Evolutionary conservation across 2,113 vertebrate genomes (phyloP), one percentile per base, ranked within the genome.

Genomic region (Trichomycterus rosablanca): DNA sequence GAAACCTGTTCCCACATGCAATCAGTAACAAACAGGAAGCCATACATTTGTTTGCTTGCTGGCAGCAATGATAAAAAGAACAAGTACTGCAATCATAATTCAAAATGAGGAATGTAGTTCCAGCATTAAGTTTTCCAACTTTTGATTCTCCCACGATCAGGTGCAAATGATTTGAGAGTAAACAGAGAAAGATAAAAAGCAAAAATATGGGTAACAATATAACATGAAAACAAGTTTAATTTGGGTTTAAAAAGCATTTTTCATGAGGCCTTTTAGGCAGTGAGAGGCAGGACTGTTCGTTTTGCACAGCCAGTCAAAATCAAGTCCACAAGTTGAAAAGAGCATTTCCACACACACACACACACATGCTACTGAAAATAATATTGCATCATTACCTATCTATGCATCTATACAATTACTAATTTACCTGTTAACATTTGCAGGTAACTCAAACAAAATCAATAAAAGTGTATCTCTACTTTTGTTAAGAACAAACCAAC

Each of bases 11-110:
- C 84, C 81, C 75, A 81, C 86, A 82, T 80, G 82, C 82, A 84
- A 78, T 80, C 71, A 86, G 79, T 82, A 80, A 82, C 83, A 86
- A 85, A 86, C 85, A 84, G 81, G 86, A 86, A 88, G 85, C 81
- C 72, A 75, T 77, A 78, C 78, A 75, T 80, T 82, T 22, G 40
- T 83, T 83, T 86, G 83, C 83, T 86, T 86, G 77, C 78, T 80
- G 78, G 79, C 76, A 84, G 81, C 84, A 87, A 84, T 82, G 80
- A 77, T 81, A 80, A 85, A 81, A 77, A 87, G 85, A 84, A 81
- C 78, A 78, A 81, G 79, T 78, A 80, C 76, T 80, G 83, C 78
- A 83, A 81, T 79, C 12, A 75, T 75, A 77, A 74, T 70, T 58
- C 59, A 48, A 28, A 48, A 20, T 37, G 57, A 61, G 50, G 57